These are phyloP conservation scores for Palythoa caribaeorum DNA, from an alignment of 92 coral and sea anemone species.

Conservation along the genomic window DNA sequence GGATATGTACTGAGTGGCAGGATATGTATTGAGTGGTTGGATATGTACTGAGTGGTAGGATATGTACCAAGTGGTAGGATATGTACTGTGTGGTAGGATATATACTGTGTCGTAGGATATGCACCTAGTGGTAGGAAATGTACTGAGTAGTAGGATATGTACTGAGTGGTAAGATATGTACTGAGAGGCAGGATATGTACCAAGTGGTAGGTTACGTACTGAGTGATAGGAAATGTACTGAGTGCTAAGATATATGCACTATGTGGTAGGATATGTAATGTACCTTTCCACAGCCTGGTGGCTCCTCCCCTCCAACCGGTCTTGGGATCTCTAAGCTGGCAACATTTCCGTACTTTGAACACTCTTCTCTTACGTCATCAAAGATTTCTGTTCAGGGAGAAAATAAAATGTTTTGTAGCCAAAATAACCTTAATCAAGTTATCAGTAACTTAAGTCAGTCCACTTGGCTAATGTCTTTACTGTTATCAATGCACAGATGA, in stretches of 20 bases:
- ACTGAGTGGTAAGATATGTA: too few relatives aligned
- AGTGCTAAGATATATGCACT: too few relatives aligned
- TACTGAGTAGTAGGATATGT: too few relatives aligned
- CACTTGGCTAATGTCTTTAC: background rate
- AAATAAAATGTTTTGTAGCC: background rate
- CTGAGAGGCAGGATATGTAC: too few relatives aligned
- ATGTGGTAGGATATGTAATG: background rate
- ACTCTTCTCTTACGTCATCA: constrained; percentile 96
- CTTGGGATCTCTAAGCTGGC: constrained; percentile 94
- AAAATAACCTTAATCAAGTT: background rate
- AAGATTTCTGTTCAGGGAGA: constrained; percentile 76
- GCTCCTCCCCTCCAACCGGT: constrained; percentile 90
- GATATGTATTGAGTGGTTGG: too few relatives aligned
- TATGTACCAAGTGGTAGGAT: too few relatives aligned
- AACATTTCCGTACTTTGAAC: constrained; percentile 92
- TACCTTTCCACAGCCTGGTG: constrained; percentile 99
- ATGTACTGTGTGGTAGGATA: too few relatives aligned
- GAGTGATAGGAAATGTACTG: background rate
- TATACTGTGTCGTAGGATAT: too few relatives aligned
- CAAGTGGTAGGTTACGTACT: background rate
- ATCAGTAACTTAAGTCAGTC: background rate
- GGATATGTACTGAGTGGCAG: too few relatives aligned
- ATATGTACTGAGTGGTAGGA: too few relatives aligned
- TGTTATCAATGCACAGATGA: background rate
- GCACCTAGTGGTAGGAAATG: too few relatives aligned